phyloP scores from a whole-genome alignment of 2,113 vertebrate genomes.

The Pipa parva region DNA sequence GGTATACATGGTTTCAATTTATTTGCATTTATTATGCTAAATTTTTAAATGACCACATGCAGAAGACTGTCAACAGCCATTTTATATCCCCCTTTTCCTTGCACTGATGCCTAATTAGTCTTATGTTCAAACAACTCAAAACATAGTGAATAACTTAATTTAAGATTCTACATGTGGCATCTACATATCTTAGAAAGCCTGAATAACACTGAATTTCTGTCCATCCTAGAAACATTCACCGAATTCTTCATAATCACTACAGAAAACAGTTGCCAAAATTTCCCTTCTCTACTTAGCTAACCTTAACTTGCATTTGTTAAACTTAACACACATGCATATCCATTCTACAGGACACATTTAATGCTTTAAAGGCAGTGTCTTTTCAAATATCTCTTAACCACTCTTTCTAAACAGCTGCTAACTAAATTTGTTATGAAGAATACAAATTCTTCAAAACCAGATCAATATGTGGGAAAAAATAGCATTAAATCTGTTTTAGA shows the following conservation, averaged over 20 bases:
- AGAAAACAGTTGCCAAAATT: background rate
- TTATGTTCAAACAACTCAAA: background rate
- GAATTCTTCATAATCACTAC: background rate
- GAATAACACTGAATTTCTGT: constrained; percentile 3
- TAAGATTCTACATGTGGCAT: background rate
- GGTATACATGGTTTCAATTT: background rate
- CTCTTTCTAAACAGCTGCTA: constrained; percentile 16
- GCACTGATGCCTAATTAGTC: background rate
- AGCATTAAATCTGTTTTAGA: constrained; percentile 60
- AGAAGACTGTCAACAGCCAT: background rate
- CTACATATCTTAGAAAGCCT: background rate
- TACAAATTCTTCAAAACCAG: constrained; percentile 19
- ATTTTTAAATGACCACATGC: background rate
- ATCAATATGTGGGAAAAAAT: constrained; percentile 1
- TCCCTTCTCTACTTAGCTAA: constrained; percentile 27
- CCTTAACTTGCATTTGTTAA: constrained; percentile 41
- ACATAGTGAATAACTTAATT: background rate
- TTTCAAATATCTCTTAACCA: constrained; percentile 47
- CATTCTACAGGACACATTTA: constrained; percentile 53
- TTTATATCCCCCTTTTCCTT: background rate
- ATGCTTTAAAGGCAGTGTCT: constrained; percentile 17
- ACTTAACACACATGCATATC: constrained; percentile 74
- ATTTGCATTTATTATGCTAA: background rate
- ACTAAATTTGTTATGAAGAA: background rate
- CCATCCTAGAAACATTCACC: background rate